Percentiles rank a stretch among this genome's conserved stretches.
These are phyloP conservation scores for Cephalopterus ornatus DNA, from an alignment of 2,113 vertebrate species.

Conservation along the genomic window DNA sequence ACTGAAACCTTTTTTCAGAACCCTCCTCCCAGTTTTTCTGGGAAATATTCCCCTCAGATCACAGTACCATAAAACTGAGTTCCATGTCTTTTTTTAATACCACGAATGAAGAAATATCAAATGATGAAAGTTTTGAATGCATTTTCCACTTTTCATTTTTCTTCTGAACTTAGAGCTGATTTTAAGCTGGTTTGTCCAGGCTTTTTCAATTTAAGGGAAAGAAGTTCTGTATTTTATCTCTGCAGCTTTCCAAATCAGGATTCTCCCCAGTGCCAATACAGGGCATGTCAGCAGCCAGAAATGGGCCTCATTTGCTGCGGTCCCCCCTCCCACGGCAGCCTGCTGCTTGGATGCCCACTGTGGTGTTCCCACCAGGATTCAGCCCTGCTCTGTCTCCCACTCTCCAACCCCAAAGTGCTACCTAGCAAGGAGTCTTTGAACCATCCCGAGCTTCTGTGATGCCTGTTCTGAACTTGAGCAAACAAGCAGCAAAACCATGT, in stretches of 20 bases:
- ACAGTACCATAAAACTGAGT: background rate
- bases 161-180: background rate
- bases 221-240: background rate
- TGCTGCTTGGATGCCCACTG: accelerated
- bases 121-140: background rate
- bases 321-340: accelerated
- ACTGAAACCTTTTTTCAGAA: background rate
- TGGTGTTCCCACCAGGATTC: background rate
- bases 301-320: accelerated
- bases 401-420: background rate
- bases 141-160: background rate
- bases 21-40: background rate
- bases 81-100: background rate
- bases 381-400: background rate
- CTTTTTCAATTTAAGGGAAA: background rate
- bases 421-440: background rate
- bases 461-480: accelerated
- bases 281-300: background rate
- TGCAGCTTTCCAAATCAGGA: background rate
- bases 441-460: accelerated
- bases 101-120: background rate
- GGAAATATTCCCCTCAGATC: background rate
- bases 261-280: background rate
- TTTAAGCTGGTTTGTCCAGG: background rate
- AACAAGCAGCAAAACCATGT: background rate